These are phyloP conservation scores for Caenorhabditis becei DNA, from an alignment of 2,888 invertebrate species.

Conservation along the genomic window DNA sequence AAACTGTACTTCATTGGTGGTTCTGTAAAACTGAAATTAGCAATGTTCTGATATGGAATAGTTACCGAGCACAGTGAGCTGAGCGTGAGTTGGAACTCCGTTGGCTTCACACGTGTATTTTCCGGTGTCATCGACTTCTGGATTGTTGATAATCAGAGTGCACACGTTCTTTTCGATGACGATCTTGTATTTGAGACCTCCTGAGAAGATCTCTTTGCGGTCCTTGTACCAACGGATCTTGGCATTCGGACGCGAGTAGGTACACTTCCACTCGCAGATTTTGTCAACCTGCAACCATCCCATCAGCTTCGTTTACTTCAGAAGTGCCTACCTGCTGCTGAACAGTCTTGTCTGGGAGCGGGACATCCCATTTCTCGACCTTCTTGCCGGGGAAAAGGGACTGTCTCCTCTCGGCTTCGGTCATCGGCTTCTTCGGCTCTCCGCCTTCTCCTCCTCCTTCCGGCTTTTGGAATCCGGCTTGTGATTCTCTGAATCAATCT, in stretches of 20 bases:
- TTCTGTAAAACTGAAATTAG: constrained; percentile 84
- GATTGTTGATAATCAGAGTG: constrained; percentile 91
- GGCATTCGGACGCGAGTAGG: constrained; percentile 94
- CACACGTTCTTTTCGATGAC: constrained; percentile 93
- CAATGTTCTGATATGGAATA: too few species aligned
- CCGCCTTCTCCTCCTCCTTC: constrained; percentile 37
- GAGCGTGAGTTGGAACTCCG: constrained; percentile 91
- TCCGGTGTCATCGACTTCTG: constrained; percentile 95
- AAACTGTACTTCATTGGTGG: constrained; percentile 96
- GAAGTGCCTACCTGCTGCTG: constrained; percentile 75
- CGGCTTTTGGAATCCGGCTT: constrained; percentile 59
- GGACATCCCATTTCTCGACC: constrained; percentile 79
- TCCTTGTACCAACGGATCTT: constrained; percentile 82
- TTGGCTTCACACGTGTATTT: constrained; percentile 96
- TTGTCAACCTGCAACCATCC: constrained; percentile 88
- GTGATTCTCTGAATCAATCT: constrained; percentile 56
- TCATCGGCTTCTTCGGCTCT: constrained; percentile 60
- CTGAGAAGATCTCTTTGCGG: constrained; percentile 81
- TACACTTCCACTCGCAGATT: constrained; percentile 93
- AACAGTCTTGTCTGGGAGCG: constrained; percentile 75
- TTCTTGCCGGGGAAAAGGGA: constrained; percentile 80
- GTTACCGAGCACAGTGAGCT: constrained; percentile 93
- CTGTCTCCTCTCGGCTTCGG: constrained; percentile 71
- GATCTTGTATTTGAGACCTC: constrained; percentile 94
- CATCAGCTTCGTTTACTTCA: background rate